Evolutionary conservation across 1,140 invertebrate genomes (phyloP).

Genomic region (Drosophila insularis): DNA sequence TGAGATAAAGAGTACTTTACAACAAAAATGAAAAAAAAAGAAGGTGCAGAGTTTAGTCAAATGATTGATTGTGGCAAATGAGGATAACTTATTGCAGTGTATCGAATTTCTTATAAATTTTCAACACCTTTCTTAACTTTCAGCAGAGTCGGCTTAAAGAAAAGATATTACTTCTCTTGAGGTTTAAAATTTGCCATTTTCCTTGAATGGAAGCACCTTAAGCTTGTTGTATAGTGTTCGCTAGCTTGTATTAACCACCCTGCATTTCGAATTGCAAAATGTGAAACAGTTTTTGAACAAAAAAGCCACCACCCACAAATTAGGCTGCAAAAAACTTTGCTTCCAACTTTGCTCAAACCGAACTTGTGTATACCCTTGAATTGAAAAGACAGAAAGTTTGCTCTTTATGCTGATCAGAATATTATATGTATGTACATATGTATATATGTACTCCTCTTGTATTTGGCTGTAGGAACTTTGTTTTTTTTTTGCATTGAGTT

Average conservation of each 20-base stretch:
- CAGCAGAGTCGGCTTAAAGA: no score
- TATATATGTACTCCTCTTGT: no score
- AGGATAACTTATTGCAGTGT: background rate
- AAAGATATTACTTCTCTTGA: no score
- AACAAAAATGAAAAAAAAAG: no score
- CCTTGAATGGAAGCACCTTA: background rate
- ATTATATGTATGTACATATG: no score
- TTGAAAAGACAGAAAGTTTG: no score
- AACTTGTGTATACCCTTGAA: background rate
- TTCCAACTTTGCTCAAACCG: background rate
- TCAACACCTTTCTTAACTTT: background rate
- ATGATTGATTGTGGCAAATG: background rate
- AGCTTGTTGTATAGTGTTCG: constrained; percentile 46
- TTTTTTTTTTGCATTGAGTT: no score
- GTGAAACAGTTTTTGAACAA: constrained; percentile 76
- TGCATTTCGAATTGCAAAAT: constrained; percentile 44
- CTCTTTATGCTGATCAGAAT: no score
- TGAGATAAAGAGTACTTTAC: no score
- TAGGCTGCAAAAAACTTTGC: constrained; percentile 57
- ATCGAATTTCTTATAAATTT: background rate
- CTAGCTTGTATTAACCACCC: constrained; percentile 42
- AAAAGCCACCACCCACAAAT: constrained; percentile 79
- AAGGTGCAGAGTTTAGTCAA: background rate
- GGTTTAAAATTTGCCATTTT: background rate
- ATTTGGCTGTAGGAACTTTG: no score